phyloP scores from a whole-genome alignment of 1,140 invertebrate species.

The Cotesia vestalis region DNA sequence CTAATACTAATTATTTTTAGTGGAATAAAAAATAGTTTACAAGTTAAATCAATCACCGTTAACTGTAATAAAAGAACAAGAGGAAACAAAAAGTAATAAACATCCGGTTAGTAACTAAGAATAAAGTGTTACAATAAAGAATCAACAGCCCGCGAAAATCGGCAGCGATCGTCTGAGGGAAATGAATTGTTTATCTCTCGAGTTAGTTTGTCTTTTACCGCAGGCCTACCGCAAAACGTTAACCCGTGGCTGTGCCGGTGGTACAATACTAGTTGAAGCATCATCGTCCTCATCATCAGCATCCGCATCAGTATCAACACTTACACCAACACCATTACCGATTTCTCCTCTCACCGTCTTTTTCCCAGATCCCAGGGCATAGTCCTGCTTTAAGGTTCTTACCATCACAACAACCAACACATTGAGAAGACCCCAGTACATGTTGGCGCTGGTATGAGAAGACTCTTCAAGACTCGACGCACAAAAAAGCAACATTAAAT shows the following conservation, averaged over 20 bases:
- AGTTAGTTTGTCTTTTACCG: constrained; percentile 45
- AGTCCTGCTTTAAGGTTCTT: too few species aligned
- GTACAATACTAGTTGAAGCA: neutral
- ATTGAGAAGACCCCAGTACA: too few species aligned
- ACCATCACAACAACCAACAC: too few species aligned
- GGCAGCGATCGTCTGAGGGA: constrained; percentile 25
- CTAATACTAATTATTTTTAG: neutral
- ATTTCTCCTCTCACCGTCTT: too few species aligned
- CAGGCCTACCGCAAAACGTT: constrained; percentile 49
- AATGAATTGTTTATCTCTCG: constrained; percentile 54
- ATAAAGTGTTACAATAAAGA: constrained; percentile 3
- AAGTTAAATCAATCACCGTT: neutral
- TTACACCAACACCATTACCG: neutral
- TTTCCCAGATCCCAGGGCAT: too few species aligned
- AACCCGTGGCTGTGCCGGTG: constrained; percentile 29
- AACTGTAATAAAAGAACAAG: too few species aligned
- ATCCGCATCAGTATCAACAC: neutral
- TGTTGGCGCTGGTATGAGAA: too few species aligned
- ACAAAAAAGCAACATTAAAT: too few species aligned
- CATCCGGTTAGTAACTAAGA: neutral
- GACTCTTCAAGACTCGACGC: too few species aligned
- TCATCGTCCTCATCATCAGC: neutral
- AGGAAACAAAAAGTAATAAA: too few species aligned
- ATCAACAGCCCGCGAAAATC: constrained; percentile 16
- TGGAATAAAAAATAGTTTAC: constrained; percentile 2